Evolutionary conservation across 37 sponge, comb jelly and placozoan genomes (phyloP), one percentile per base, ranked within the genome.

Genomic region (Ianthella basta): DNA sequence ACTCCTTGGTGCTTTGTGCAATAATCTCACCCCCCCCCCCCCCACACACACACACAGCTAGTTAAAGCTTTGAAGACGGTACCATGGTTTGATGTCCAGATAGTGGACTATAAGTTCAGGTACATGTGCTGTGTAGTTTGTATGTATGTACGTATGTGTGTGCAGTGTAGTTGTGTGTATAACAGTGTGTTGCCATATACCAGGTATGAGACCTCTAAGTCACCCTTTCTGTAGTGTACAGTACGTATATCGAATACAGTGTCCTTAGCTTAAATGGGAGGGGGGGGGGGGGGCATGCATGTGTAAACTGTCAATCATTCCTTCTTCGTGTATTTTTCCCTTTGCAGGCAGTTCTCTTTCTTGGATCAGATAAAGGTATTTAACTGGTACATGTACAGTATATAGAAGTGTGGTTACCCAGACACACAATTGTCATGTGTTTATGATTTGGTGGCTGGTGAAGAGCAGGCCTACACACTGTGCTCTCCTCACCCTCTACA

Each of bases 31-130:
- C 8, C 8, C 3, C 50, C 3, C 6, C 8, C 50, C 8, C 50
- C 8, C 8, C 3, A 44, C 50, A 44, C 3, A 44, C 50, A 39
- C 19, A 33, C 82, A 10, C 44, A 86, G 92, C 54, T 90, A 63
- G 84, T 88, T 40, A 60, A 50, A 56, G 88, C 88, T 19, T 38
- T 92, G 82, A 92, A 92, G 87, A 84, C 84, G 14, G 84, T 89
- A 10, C 36, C 55, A 5, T 81, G 74, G 60, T 83, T 89, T 54
- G 80, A 86, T 73, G 89, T 89, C 32, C 55, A 60, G 12, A 86
- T 90, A 35, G 94, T 93, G 29, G 88, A 90, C 86, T 93, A 93
- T 72, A 90, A 87, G 41, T 82, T 55, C 40, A 85, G 82, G 88
- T 86, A 36, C 36, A 82, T 53, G 13, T 10, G 19, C 20, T 84